Percentiles rank a stretch among this genome's conserved stretches.
These are phyloP conservation scores for Mythimna albipuncta DNA, from an alignment of 2,888 invertebrate species.

Conservation along the genomic window DNA sequence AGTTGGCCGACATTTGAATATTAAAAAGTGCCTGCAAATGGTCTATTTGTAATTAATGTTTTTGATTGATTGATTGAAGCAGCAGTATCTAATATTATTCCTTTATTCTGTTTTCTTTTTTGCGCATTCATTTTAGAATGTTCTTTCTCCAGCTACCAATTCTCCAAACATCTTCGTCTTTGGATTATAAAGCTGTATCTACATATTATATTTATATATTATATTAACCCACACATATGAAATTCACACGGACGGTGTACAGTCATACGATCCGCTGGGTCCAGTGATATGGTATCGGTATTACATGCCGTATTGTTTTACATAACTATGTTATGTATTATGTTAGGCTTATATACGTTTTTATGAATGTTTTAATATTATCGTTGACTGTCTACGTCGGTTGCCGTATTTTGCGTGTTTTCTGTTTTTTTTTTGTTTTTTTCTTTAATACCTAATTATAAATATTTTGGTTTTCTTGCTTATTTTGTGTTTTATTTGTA, in stretches of 20 bases:
- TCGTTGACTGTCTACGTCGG: neutral
- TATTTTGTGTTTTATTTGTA: too few relatives aligned
- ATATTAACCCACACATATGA: conserved; percentile 28
- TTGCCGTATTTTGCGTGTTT: neutral
- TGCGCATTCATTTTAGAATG: too few relatives aligned
- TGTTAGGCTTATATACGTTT: conserved; percentile 9
- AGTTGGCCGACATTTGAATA: too few relatives aligned
- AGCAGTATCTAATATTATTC: too few relatives aligned
- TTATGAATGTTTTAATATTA: neutral
- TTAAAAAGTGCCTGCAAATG: too few relatives aligned
- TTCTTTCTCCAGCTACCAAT: neutral
- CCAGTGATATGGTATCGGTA: conserved; percentile 82
- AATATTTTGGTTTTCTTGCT: too few relatives aligned
- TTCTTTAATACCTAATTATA: neutral
- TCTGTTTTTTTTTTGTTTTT: neutral
- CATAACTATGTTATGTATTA: conserved; percentile 65
- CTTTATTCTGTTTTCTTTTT: neutral
- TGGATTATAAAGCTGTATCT: neutral
- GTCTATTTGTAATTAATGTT: too few relatives aligned
- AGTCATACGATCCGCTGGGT: conserved; percentile 74
- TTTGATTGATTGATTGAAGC: too few relatives aligned
- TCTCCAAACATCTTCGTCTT: neutral
- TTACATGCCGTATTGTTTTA: conserved; percentile 86
- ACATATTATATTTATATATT: neutral
- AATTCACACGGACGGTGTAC: conserved; percentile 77